These are phyloP conservation scores for Tupaia tana DNA, from an alignment of 2,113 vertebrate species.

Conservation along the genomic window DNA sequence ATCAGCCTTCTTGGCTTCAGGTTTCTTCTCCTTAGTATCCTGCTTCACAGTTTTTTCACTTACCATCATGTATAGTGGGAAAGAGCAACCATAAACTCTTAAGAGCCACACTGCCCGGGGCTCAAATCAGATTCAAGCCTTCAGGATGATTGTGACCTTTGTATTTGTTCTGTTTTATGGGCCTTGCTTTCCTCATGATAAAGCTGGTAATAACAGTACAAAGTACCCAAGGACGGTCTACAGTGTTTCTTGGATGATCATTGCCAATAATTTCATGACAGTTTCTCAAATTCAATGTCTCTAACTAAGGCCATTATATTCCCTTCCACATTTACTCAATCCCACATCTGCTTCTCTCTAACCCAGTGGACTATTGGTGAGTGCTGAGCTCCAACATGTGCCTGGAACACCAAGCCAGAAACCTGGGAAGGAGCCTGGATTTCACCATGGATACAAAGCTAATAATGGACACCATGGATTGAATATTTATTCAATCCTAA, in stretches of 20 bases:
- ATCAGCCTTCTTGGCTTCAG: no score
- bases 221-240: neutral
- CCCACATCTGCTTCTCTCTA: neutral
- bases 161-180: neutral
- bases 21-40: no score
- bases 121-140: neutral
- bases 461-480: neutral
- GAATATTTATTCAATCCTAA: neutral
- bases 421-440: neutral
- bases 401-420: neutral
- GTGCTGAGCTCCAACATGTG: neutral
- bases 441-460: neutral
- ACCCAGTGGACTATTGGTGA: neutral
- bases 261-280: neutral
- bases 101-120: neutral
- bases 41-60: no score
- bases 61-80: no score
- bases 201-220: neutral
- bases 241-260: neutral
- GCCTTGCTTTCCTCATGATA: neutral
- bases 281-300: conserved; percentile 5
- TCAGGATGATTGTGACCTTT: neutral
- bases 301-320: neutral
- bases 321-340: neutral
- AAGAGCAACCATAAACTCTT: no score